Base-by-base conservation (phyloP, 2,797 vertebrate species). In the Staurois parvus region DNA sequence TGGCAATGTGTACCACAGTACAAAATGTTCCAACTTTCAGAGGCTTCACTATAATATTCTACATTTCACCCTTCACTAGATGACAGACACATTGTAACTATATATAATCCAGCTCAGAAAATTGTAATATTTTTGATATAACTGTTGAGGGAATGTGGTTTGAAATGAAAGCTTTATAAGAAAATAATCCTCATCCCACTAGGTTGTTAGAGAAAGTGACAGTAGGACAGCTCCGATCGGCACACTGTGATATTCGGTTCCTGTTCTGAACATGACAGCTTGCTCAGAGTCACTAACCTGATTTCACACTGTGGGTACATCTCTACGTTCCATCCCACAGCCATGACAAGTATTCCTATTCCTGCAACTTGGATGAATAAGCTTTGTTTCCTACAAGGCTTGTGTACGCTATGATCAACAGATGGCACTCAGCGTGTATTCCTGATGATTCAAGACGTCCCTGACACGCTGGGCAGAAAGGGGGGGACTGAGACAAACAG, bases 41-140 rank as follows among this genome's bases (percentile, higher is more conserved):
- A 67, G 72, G 30, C 67, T 66, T 67, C 56, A 13, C 72, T 76
- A 68, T 68, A 83, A 83, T 83, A 76, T 83, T 37, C 68, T 69
- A 68, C 62, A 67, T 75, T 66, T 74, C 80, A 48, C 80, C 80
- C 48, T 73, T 83, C 64, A 67, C 81, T 52, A 28, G 29, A 48
- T 83, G 81, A 75, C 81, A 83, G 81, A 76, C 72, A 67, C 12
- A 19, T 21, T 28, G 62, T 76, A 67, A 83, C 72, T 83, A 83
- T 83, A 76, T 75, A 76, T 68, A 83, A 83, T 83, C 29, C 59
- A 69, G 72, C 81, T 67, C 40, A 56, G 37, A 83, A 66, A 74
- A 66, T 83, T 83, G 34, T 66, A 83, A 75, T 83, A 75, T 83
- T 74, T 74, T 37, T 75, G 72, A 75, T 83, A 48, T 83, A 75